Conservation (phyloP, 2,797 vertebrate genomes). For the Sebastes oblongus region DNA sequence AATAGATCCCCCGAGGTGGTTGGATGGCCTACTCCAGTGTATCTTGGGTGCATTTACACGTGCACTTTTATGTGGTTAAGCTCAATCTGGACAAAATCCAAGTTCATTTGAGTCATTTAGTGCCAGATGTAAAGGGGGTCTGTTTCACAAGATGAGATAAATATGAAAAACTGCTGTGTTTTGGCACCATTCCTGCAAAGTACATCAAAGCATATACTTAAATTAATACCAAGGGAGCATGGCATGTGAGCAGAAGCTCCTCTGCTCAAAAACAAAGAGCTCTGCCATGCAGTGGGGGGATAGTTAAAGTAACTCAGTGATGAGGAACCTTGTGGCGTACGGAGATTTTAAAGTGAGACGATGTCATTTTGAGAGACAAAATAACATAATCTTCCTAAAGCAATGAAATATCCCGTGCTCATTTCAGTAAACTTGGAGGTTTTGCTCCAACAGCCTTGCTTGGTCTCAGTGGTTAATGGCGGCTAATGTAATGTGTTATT, state of each 20-base stretch:
- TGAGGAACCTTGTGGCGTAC: neutral
- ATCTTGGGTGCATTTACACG: conserved; percentile 23
- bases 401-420: neutral
- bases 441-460: neutral
- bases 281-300: neutral
- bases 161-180: conserved; percentile 53
- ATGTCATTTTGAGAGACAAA: conserved; percentile 1
- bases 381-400: neutral
- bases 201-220: conserved; percentile 56
- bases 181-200: conserved; percentile 48
- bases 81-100: conserved; percentile 41
- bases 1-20: conserved; percentile 2
- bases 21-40: conserved; percentile 16
- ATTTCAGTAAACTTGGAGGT: neutral
- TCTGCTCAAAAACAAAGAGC: conserved; percentile 32
- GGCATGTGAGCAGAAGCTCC: conserved; percentile 34
- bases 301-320: conserved; percentile 14
- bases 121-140: conserved; percentile 50
- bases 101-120: conserved; percentile 50
- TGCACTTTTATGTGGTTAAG: conserved; percentile 33
- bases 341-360: conserved; percentile 4
- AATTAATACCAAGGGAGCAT: conserved; percentile 55
- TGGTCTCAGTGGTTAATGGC: neutral
- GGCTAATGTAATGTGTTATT: neutral
- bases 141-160: conserved; percentile 55